Base-by-base conservation (phyloP, 1,140 invertebrate genomes). In the Onthophagus taurus region DNA sequence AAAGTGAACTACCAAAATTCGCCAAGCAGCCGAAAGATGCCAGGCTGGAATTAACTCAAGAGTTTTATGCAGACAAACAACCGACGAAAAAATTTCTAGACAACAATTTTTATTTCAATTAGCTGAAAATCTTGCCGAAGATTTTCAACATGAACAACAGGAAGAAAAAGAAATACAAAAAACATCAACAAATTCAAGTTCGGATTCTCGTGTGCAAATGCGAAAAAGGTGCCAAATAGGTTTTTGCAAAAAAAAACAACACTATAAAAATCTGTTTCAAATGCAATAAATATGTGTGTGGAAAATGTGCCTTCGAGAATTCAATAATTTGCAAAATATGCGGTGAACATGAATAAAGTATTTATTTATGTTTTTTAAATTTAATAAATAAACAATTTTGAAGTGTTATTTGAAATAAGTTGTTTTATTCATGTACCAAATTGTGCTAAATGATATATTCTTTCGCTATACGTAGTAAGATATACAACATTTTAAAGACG, bases 181-280 rank as follows among this genome's bases (percentile, higher is more conserved):
- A 31, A 31, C 30, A 14, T 31, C 30, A 31, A 31, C n/a, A 31
- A 31, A 31, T 31, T 31, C 30, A 31, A 31, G 30, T 31, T 31
- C 30, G n/a, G 30, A 31, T 31, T 31, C 30, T 31, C n/a, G n/a
- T 31, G 30, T 31, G 30, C 30, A 31, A 31, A 31, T 31, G 30
- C 30, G 30, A 31, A 31, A 31, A 31, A 31, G 30, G 30, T 31
- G 30, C 30, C 4, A 31, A 31, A 31, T 31, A n/a, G 16, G n/a
- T n/a, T 31, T 31, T 31, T 31, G 30, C n/a, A n/a, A n/a, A n/a
- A n/a, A n/a, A n/a, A n/a, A n/a, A n/a, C n/a, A n/a, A n/a, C n/a
- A n/a, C n/a, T n/a, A n/a, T n/a, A n/a, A n/a, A n/a, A n/a, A n/a
- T n/a, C n/a, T n/a, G n/a, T n/a, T n/a, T n/a, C n/a, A n/a, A n/a